Evolutionary conservation across 2,888 invertebrate genomes (phyloP), one percentile per base, ranked within the genome.

Genomic region (Ctena decussata): DNA sequence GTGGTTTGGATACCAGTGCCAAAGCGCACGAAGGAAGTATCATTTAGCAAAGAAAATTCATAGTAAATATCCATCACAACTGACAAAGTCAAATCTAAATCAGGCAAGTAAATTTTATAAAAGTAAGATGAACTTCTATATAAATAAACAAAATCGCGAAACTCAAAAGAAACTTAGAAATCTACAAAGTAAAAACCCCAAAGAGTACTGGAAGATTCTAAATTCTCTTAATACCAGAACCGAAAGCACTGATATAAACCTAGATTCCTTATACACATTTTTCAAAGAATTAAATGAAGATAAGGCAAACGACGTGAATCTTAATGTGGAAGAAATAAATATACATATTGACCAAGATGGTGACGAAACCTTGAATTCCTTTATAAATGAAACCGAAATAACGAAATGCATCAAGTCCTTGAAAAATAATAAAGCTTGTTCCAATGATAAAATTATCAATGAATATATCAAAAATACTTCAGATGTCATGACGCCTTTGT

Each of bases 391-490:
- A 70, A 37, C 57, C 2, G 78, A 82, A 82, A 78, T 78, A 44
- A 6, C 15, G 1, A 78, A 60, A 60, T 44, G 35, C 24, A 78
- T 78, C 3, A 53, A 70, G 5, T 60, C 73, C 32, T 8, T 73
- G 5, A 79, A 83, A 32, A 78, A 73, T 27, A 60, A 39, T 32
- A 83, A 83, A 32, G 49, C 70, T n/a, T 53, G 72, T 21, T 21
- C 35, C 8, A 24, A n/a, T 3, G 82, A 77, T 46, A 46, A 73
- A 18, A 75, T 82, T 27, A 21, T 71, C 49, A 82, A 82, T 24
- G 79, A 83, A 74, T 75, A 46, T 79, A 74, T 83, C 18, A 79
- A 83, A 39, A n/a, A 11, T 35, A 69, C 83, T 5, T 5, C 32
- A 3, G 69, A 69, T 12, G 6, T 30, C 53, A 74, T 32, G n/a